Conservation (phyloP, 2,888 invertebrate genomes). For the Aspidiotus rigidus region DNA sequence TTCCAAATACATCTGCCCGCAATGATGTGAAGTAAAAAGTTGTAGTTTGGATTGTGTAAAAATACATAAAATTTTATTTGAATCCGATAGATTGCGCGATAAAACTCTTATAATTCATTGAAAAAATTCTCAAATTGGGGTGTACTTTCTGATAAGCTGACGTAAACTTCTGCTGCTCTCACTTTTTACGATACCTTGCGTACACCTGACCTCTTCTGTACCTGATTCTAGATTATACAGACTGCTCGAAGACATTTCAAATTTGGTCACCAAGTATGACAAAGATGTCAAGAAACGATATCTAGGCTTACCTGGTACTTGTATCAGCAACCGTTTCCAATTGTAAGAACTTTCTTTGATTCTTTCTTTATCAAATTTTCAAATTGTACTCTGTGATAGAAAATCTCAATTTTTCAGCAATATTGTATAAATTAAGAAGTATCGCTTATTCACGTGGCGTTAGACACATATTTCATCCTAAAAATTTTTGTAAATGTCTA, state of each 20-base stretch:
- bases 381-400: not conserved
- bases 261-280: constrained; percentile 57
- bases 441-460: constrained; percentile 54
- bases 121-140: constrained; percentile 68
- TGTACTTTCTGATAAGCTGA: constrained; percentile 56
- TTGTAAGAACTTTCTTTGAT: constrained; percentile 16
- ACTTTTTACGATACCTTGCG: not conserved
- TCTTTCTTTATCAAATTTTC: not conserved
- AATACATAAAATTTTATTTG: constrained; percentile 70
- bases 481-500: constrained; percentile 60
- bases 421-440: constrained; percentile 49
- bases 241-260: constrained; percentile 56
- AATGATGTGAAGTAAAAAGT: constrained; percentile 78
- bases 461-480: constrained; percentile 58
- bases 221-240: constrained; percentile 23
- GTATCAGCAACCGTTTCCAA: constrained; percentile 11
- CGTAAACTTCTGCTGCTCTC: not conserved
- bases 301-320: no score
- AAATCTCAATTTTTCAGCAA: constrained; percentile 43
- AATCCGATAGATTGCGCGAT: constrained; percentile 71
- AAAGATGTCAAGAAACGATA: constrained; percentile 50
- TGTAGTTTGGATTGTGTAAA: constrained; percentile 70
- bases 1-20: constrained; percentile 80
- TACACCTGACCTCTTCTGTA: no score
- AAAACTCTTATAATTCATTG: constrained; percentile 67